Evolutionary conservation across 30 jellyfish, hydroid and myxozoan genomes (phyloP).

Genomic region (Pelagia noctiluca): DNA sequence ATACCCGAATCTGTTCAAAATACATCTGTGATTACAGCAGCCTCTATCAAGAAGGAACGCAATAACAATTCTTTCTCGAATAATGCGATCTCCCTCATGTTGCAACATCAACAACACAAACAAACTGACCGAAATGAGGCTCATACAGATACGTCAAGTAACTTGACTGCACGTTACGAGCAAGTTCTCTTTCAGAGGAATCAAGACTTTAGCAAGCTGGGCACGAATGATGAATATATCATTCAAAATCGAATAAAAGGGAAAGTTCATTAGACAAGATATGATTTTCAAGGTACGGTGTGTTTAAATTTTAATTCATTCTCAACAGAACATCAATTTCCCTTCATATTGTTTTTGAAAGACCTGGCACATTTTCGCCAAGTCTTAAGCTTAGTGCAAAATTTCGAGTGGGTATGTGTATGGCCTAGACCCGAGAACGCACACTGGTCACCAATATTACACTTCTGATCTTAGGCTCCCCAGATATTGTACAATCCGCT

Average conservation of each 20-base stretch:
- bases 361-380: too few species aligned
- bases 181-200: conserved; percentile 51
- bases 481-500: too few species aligned
- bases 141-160: conserved; percentile 26
- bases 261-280: conserved; percentile 46
- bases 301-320: not conserved
- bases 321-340: not conserved
- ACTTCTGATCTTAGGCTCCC: too few species aligned
- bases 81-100: conserved; percentile 15
- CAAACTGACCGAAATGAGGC: conserved; percentile 11
- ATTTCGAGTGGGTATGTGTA: too few species aligned
- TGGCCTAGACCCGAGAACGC: too few species aligned
- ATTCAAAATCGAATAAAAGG: conserved; percentile 64
- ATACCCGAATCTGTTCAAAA: conserved; percentile 19
- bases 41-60: conserved; percentile 35
- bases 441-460: too few species aligned
- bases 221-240: conserved; percentile 47
- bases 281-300: not conserved
- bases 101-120: conserved; percentile 3
- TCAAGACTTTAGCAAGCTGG: conserved; percentile 50
- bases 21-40: conserved; percentile 13
- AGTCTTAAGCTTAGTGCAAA: too few species aligned
- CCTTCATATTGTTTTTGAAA: not conserved
- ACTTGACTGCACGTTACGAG: conserved; percentile 60
- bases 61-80: conserved; percentile 51